Evolutionary conservation across 2,113 vertebrate genomes (phyloP).

Genomic region (Gymnarchus niloticus): DNA sequence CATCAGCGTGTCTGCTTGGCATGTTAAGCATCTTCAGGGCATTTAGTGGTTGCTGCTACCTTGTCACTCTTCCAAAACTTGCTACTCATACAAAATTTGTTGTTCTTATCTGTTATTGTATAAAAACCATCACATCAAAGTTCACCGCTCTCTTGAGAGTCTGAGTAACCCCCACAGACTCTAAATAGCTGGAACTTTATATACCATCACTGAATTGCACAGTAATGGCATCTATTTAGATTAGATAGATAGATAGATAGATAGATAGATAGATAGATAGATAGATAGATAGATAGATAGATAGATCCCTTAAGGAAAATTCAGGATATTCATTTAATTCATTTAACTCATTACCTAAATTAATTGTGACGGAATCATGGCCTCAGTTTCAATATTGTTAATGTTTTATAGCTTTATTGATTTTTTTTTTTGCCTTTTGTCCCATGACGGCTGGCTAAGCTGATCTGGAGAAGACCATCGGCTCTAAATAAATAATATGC

Average conservation of each 20-base stretch:
- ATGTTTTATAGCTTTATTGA: conserved; percentile 5
- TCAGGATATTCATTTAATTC: too few relatives aligned
- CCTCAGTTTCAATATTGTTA: conserved; percentile 2
- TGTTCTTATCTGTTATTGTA: neutral
- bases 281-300: too few relatives aligned
- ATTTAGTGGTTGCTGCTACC: neutral
- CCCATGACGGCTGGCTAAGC: neutral
- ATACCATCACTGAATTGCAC: neutral
- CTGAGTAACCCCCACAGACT: neutral
- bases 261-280: too few relatives aligned
- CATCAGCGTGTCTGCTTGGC: neutral
- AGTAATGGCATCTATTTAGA: neutral
- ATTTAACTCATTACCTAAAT: neutral
- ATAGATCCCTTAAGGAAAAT: too few relatives aligned
- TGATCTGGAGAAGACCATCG: neutral
- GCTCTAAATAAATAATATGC: neutral
- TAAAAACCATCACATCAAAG: neutral
- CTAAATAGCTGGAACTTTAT: neutral
- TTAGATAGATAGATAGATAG: too few relatives aligned
- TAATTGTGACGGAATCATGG: neutral
- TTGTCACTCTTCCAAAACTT: neutral
- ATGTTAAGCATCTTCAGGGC: neutral
- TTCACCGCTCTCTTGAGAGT: neutral
- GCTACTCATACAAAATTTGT: neutral
- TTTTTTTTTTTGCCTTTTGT: neutral